Conservation (phyloP, 2,113 vertebrate species). For the Podarcis muralis region DNA sequence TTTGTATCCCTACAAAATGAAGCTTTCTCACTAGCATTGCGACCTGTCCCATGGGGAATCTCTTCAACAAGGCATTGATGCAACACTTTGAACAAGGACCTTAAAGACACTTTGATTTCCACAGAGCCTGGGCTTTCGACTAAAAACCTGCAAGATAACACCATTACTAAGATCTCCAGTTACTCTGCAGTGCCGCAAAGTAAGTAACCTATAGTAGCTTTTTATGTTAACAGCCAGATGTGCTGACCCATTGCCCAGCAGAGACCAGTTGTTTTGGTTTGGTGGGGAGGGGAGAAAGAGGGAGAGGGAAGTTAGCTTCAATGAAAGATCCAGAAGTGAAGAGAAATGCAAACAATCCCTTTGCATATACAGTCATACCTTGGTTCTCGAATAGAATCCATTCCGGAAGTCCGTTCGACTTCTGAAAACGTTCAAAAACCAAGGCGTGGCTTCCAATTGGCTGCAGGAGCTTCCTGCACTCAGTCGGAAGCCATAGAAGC, state of each 20-base stretch:
- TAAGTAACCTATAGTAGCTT: background rate
- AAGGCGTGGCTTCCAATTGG: too few species aligned
- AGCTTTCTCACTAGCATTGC: background rate
- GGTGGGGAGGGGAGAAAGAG: accelerated
- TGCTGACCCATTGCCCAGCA: too few species aligned
- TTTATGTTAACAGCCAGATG: background rate
- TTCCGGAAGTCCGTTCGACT: too few species aligned
- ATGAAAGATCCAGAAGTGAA: background rate
- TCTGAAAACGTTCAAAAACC: too few species aligned
- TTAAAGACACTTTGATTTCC: constrained; percentile 56
- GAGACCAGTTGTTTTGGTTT: background rate
- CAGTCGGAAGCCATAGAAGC: background rate
- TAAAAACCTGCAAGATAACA: background rate
- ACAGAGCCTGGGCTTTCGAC: constrained; percentile 16
- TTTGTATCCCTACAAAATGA: background rate
- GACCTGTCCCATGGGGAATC: background rate
- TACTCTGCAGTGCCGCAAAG: background rate
- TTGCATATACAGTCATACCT: too few species aligned
- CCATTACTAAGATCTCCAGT: background rate
- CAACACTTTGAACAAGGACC: background rate
- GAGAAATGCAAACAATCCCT: background rate
- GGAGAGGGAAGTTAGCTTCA: background rate
- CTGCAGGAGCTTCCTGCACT: too few species aligned
- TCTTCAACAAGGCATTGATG: background rate
- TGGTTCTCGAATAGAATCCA: too few species aligned